Conservation (phyloP, 2,888 invertebrate genomes). For the Calameuta idolon region DNA sequence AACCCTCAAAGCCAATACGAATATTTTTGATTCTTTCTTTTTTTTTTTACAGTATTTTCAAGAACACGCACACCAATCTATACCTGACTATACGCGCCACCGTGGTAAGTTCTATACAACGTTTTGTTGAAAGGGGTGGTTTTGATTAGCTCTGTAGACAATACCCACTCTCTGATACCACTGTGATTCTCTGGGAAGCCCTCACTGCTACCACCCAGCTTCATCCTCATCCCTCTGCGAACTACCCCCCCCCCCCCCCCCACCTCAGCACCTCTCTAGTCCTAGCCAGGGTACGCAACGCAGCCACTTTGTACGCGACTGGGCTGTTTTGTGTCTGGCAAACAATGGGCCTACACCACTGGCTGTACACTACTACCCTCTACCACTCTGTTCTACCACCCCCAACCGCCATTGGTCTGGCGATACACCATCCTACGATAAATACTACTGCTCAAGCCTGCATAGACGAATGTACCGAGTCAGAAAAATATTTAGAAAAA, state of each 20-base stretch:
- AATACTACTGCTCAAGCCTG: not conserved
- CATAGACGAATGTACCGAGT: not conserved
- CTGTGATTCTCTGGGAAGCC: slow-evolving; percentile 46
- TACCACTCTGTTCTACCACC: not conserved
- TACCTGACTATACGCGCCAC: not conserved
- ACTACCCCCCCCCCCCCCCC: too few species aligned
- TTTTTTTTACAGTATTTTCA: not conserved
- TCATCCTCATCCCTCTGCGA: slow-evolving; percentile 22
- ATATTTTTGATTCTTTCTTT: not conserved
- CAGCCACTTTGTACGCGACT: slow-evolving; percentile 64
- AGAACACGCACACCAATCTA: not conserved
- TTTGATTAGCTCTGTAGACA: slow-evolving; percentile 68
- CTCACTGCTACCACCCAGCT: slow-evolving; percentile 16
- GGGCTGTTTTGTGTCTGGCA: slow-evolving; percentile 64
- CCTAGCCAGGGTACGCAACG: slow-evolving; percentile 48
- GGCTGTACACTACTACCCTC: slow-evolving; percentile 36
- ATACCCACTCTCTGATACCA: slow-evolving; percentile 62
- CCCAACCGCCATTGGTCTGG: not conserved
- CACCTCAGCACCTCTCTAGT: slow-evolving; percentile 36
- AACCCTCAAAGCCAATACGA: not conserved
- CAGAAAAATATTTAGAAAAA: not conserved
- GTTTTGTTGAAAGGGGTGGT: slow-evolving; percentile 65
- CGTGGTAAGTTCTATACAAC: slow-evolving; percentile 36
- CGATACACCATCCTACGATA: not conserved
- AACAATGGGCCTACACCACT: slow-evolving; percentile 62